phyloP scores from a whole-genome alignment of 2,113 vertebrate genomes.

The Muntiacus muntjak region DNA sequence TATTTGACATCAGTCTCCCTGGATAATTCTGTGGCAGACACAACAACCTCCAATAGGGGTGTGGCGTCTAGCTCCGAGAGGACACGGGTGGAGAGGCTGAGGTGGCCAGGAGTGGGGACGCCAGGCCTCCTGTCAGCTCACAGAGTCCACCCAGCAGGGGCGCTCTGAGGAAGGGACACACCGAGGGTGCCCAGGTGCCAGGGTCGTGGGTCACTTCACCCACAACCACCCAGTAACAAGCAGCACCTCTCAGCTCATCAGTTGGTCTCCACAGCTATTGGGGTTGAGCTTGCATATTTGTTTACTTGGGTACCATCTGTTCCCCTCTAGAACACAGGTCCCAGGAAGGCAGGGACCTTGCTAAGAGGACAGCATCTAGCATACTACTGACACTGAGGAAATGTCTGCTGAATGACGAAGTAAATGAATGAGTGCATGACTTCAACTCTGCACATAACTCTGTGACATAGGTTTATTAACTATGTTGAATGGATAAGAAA shows the following conservation, averaged over 20 bases:
- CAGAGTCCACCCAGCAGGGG: neutral
- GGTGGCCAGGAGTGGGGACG: neutral
- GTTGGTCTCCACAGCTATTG: rapidly evolving
- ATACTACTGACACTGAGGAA: neutral
- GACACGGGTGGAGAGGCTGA: rapidly evolving
- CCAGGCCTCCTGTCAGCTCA: neutral
- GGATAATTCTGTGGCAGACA: neutral
- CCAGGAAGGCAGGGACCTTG: neutral
- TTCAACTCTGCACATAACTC: neutral
- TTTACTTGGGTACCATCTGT: neutral
- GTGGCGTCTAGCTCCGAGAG: neutral
- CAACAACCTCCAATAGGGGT: neutral
- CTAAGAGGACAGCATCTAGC: neutral
- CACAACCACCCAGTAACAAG: neutral
- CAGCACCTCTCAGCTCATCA: neutral
- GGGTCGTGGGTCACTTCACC: neutral
- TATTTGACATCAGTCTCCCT: neutral
- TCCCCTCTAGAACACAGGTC: neutral
- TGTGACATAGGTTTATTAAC: neutral
- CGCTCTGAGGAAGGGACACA: neutral
- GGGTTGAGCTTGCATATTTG: neutral
- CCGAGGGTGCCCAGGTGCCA: neutral
- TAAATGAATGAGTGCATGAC: neutral
- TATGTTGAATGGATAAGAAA: neutral
- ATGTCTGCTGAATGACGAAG: neutral